phyloP scores from a whole-genome alignment of 2,113 vertebrate genomes.

The rabbit (Oryctolagus cuniculus) region DNA sequence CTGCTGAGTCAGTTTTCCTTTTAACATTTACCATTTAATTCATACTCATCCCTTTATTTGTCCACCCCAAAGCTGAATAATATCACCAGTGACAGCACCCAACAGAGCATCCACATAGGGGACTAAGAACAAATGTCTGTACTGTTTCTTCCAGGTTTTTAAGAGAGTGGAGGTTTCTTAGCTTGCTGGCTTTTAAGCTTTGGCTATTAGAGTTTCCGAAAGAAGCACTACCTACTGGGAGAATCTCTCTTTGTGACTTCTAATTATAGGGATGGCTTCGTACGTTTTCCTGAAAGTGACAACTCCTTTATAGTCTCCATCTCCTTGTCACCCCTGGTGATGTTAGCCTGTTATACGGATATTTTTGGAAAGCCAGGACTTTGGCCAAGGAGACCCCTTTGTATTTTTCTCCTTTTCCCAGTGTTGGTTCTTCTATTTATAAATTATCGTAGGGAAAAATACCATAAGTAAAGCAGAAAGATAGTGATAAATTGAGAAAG shows the following conservation, averaged over 20 bases:
- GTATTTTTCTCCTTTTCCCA: not conserved
- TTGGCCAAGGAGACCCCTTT: not conserved
- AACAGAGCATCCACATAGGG: accelerated
- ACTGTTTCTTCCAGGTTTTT: not conserved
- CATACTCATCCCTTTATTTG: not conserved
- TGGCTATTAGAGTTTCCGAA: not conserved
- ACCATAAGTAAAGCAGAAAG: not conserved
- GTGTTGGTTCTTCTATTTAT: not conserved
- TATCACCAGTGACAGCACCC: not conserved
- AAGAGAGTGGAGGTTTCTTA: not conserved
- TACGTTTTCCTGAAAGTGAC: not conserved
- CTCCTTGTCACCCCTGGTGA: not conserved
- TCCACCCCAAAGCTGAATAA: slow-evolving; percentile 5
- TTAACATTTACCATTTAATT: not conserved
- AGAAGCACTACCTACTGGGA: not conserved
- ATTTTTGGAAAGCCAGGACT: slow-evolving; percentile 14
- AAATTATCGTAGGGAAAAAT: not conserved
- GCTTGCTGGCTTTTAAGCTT: not conserved
- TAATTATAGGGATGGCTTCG: not conserved
- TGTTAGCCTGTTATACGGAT: not conserved
- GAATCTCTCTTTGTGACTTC: slow-evolving; percentile 12
- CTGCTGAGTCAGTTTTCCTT: not conserved
- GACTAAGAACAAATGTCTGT: not conserved
- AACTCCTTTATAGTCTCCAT: not conserved
- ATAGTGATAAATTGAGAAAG: slow-evolving; percentile 25